phyloP scores from a whole-genome alignment of 1,140 invertebrate species.

The Oscheius sp. region DNA sequence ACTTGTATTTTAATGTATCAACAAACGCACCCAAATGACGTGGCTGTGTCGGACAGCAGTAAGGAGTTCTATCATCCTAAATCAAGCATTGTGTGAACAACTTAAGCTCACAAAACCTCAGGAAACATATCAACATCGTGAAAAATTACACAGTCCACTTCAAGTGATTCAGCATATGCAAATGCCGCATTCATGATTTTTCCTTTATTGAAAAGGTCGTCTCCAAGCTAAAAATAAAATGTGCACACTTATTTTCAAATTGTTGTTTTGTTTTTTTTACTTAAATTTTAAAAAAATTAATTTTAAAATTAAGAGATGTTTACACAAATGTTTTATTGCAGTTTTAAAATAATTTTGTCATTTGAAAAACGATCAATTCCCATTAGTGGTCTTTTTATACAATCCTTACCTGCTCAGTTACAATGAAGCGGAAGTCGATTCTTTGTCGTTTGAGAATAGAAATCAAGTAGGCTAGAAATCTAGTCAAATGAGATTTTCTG shows the following conservation, averaged over 20 bases:
- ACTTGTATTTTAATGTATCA: conserved; percentile 81
- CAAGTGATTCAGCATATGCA: conserved; percentile 50
- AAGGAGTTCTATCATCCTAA: conserved; percentile 79
- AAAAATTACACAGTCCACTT: conserved; percentile 77
- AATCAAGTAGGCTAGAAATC: conserved; percentile 75
- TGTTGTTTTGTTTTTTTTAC: too few relatives aligned
- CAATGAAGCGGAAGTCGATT: conserved; percentile 60
- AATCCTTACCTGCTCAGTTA: conserved; percentile 57
- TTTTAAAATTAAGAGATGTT: too few relatives aligned
- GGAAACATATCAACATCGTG: conserved; percentile 92
- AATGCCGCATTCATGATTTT: conserved; percentile 90
- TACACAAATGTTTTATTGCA: too few relatives aligned
- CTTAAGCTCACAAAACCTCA: too few relatives aligned
- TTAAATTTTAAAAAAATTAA: too few relatives aligned
- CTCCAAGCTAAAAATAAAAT: conserved; percentile 64
- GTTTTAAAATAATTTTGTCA: too few relatives aligned
- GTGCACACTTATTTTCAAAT: too few relatives aligned
- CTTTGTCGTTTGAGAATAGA: conserved; percentile 79
- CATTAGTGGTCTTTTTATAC: too few relatives aligned
- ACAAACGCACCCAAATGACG: conserved; percentile 89
- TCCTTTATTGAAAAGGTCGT: conserved; percentile 81
- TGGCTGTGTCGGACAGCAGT: conserved; percentile 82
- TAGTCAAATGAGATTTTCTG: conserved; percentile 72
- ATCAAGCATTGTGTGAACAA: too few relatives aligned
- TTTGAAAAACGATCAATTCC: too few relatives aligned